A percentile compares a stretch with the other conserved stretches of the same genome.
Evolutionary conservation across 2,888 invertebrate genomes (phyloP).

Genomic region (Eupsilia transversa): DNA sequence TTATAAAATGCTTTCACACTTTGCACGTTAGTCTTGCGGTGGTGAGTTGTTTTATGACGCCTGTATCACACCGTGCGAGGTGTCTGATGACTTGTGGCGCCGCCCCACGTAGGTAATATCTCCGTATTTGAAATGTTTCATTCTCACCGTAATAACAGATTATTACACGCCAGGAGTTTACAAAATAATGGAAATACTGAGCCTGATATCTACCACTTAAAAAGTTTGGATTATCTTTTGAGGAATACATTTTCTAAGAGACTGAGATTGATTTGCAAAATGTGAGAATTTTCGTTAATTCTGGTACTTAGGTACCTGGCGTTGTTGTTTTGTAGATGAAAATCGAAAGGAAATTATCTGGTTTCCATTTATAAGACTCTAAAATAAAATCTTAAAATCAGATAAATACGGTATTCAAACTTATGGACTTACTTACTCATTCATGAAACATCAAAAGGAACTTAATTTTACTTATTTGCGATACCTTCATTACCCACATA

Average conservation of each 20-base stretch:
- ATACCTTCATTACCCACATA: neutral
- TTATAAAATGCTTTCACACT: neutral
- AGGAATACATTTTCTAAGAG: neutral
- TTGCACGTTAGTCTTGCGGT: conserved; percentile 34
- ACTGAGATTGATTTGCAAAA: neutral
- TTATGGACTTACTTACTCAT: neutral
- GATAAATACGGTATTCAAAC: no score
- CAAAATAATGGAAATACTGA: conserved; percentile 28
- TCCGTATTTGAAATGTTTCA: conserved; percentile 29
- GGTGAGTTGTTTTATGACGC: conserved; percentile 55
- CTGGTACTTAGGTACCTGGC: neutral
- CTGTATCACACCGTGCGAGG: conserved; percentile 62
- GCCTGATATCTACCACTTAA: neutral
- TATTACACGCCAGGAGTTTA: conserved; percentile 28
- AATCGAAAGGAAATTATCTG: neutral
- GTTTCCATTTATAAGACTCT: neutral
- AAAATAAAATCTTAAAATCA: neutral
- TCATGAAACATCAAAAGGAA: neutral
- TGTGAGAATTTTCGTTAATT: neutral
- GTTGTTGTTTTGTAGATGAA: neutral
- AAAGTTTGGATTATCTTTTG: conserved; percentile 25
- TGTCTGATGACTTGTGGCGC: conserved; percentile 52
- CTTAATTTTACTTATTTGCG: neutral
- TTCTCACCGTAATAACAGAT: conserved; percentile 35
- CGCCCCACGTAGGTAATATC: conserved; percentile 59